Evolutionary conservation across 2,888 invertebrate genomes (phyloP), one percentile per base, ranked within the genome.

Genomic region (Noctuana brunneofusca): DNA sequence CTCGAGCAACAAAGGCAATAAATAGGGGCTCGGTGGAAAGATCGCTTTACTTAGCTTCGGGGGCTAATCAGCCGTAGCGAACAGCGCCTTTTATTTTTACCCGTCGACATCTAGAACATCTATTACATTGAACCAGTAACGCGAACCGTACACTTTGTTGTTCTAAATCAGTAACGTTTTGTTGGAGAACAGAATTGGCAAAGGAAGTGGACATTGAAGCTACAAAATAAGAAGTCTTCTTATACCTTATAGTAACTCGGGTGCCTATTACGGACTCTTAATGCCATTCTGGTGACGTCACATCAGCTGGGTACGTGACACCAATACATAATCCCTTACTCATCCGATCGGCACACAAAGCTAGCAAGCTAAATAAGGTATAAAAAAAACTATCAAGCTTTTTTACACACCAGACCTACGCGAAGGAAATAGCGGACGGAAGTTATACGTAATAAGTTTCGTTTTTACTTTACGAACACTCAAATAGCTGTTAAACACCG

Each of bases 21-120:
- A 62, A 62, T 62, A 62, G 54, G 62, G 35, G 22, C 48, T 62
- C 41, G 35, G 59, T 54, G 60, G 49, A 50, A 56, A 54, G 53
- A 62, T 62, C 53, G 62, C 55, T 63, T 63, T 66, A 49, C 63
- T 64, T 63, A 66, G 72, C 71, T 70, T 53, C 68, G 58, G 69
- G 69, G 69, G 65, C 69, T 69, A 73, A 73, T 73, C 73, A 70
- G 59, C 67, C 69, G 67, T 60, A 50, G 59, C 65, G 62, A 63
- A 63, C 49, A 64, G 68, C 65, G 63, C 62, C 67, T 69, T 70
- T 71, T 68, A 69, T 68, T 64, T 65, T 56, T 63, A 56, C 58
- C 63, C 60, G 58, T 64, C 67, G 62, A 64, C 65, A 66, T 67
- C 65, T 66, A 30, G 64, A 62, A 58, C 46, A 65, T 62, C 64